These are phyloP conservation scores for Garrulus glandarius DNA, from an alignment of 2,797 vertebrate genomes.

Conservation along the genomic window DNA sequence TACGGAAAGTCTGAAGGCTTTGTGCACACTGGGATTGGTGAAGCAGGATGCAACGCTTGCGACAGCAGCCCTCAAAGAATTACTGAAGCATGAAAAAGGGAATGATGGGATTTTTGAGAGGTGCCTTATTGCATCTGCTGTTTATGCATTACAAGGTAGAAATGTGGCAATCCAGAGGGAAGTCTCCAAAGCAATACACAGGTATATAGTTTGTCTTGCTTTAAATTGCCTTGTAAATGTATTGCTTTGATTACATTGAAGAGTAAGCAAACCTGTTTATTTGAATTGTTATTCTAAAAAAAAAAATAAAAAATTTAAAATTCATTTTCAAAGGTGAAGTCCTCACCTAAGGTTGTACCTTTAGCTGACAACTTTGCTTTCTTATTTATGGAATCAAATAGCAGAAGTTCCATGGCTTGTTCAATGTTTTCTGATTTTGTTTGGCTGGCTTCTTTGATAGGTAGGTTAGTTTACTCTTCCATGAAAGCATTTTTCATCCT, in stretches of 20 bases:
- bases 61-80: slow-evolving; percentile 88
- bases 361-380: not conserved
- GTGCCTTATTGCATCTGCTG: slow-evolving; percentile 85
- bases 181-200: slow-evolving; percentile 88
- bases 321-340: not conserved
- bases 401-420: not conserved
- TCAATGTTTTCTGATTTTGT: not conserved
- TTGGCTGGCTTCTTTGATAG: not conserved
- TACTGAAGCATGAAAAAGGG: slow-evolving; percentile 81
- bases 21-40: slow-evolving; percentile 89
- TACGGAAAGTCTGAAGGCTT: slow-evolving; percentile 86
- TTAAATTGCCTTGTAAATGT: not conserved
- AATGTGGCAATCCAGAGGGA: slow-evolving; percentile 82
- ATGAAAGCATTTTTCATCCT: not conserved
- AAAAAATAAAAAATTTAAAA: not conserved
- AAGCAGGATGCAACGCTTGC: slow-evolving; percentile 87
- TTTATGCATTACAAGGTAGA: slow-evolving; percentile 87
- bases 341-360: not conserved
- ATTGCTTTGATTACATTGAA: not conserved
- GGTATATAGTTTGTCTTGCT: slow-evolving; percentile 70
- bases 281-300: not conserved
- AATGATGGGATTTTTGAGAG: slow-evolving; percentile 76
- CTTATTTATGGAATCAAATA: not conserved
- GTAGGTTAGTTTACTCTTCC: not conserved
- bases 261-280: not conserved